Base-by-base conservation (phyloP, 2,888 invertebrate species). In the Cylindroiulus punctatus region DNA sequence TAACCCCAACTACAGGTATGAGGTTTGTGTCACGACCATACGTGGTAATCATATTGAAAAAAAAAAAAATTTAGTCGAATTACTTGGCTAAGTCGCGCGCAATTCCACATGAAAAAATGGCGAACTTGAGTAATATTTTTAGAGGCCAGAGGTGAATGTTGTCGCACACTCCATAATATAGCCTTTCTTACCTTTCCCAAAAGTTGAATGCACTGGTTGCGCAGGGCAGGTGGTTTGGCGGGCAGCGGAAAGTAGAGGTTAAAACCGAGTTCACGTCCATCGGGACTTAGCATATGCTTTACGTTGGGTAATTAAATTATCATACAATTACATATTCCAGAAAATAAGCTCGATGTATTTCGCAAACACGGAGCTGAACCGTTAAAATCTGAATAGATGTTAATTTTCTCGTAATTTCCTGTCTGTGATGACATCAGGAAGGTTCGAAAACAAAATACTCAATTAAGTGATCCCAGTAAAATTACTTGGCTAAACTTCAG, bases 131-230 rank as follows among this genome's bases (percentile, higher is more conserved):
- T 65, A 76, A 76, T 76, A 76, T 76, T 76, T 76, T 76, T 2
- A 30, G 76, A 76, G 76, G 76, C 76, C 76, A 76, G 76, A 76
- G 76, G 76, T 76, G 76, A 76, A 26, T 76, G 0, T 76, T 76
- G 76, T 26, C 76, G 14, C 76, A 76, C 26, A n/a, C 26, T 2
- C 12, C 26, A 52, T 76, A 22, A 12, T 26, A 76, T 76, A 76
- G 30, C 30, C 76, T 76, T 76, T 30, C 8, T 22, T 76, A 12
- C 30, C 76, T 76, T 76, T 14, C 17, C 76, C 30, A 26, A 26
- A 76, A 30, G 76, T 76, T 76, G 76, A 76, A 76, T 76, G 76
- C 30, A 76, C 76, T 76, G 10, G 76, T 30, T 76, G 76, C n/a
- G 76, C 76, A 76, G 65, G 22, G 76, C 76, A 76, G 65, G 22